A percentile compares a stretch with the other conserved stretches of the same genome.
These are phyloP conservation scores for Pygoscelis antarcticus DNA, from an alignment of 2,113 vertebrate species.

Conservation along the genomic window DNA sequence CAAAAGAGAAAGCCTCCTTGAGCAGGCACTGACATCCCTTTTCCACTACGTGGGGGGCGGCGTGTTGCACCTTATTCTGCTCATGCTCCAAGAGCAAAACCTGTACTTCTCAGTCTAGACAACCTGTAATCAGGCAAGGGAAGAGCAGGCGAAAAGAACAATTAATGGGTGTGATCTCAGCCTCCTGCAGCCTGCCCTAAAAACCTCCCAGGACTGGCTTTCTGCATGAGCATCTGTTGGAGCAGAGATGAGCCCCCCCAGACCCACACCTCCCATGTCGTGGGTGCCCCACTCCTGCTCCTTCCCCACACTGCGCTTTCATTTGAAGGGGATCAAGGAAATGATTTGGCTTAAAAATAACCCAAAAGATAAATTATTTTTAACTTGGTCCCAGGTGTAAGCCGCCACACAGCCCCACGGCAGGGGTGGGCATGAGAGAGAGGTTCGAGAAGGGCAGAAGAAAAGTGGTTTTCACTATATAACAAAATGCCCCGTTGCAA, in stretches of 20 bases:
- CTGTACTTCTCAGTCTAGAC: conserved; percentile 42
- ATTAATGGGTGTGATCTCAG: conserved; percentile 30
- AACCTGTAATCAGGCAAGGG: conserved; percentile 24
- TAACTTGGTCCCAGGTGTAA: background rate
- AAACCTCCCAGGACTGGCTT: background rate
- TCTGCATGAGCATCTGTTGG: background rate
- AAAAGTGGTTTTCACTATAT: background rate
- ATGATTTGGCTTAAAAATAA: background rate
- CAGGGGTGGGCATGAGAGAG: background rate
- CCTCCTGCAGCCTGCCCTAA: background rate
- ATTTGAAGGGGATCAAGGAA: background rate
- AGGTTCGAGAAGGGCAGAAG: background rate
- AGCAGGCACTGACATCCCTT: background rate
- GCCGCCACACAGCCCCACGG: rapidly evolving
- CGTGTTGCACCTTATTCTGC: background rate
- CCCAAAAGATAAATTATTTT: background rate
- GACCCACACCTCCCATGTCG: rapidly evolving
- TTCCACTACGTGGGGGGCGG: background rate
- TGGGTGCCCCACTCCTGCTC: background rate
- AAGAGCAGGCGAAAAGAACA: background rate
- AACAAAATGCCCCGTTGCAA: background rate
- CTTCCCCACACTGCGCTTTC: background rate
- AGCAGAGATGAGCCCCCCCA: background rate
- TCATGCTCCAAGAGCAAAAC: conserved; percentile 30
- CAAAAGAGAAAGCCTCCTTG: background rate